Evolutionary conservation across 2,797 vertebrate species (phyloP), one percentile per base, ranked within the genome.

Genomic region (Phataginus tricuspis): DNA sequence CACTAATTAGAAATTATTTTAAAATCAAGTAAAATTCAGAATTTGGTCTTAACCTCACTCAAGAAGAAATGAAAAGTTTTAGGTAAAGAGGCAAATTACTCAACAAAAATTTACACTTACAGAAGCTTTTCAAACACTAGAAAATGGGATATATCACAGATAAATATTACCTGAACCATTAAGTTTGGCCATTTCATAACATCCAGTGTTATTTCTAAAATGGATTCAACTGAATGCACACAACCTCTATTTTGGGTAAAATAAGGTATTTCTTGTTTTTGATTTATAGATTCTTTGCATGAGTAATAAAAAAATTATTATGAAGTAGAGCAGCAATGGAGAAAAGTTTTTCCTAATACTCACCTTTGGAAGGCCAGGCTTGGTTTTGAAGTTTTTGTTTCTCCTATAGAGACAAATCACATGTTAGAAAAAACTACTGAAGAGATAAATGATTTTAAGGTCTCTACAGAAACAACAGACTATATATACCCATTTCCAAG

Each of bases 341-440:
- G 79, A 78, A 66, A 55, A 72, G 4, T 21, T 78, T 90, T 86
- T 53, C 53, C n/a, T 15, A 84, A 80, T 86, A 96, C 98, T 98
- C 98, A 99, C 99, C 99, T 99, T 99, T 3, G 99, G 99, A 96
- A 99, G 99, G 93, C 89, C 98, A 34, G 99, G 99, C 97, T 99
- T 99, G 29, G 98, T 98, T 98, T 99, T 99, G 98, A 99, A 99
- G 98, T 99, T 99, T 98, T 99, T 99, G 97, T 99, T 99, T 98
- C 99, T 98, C 99, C 99, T 99, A 98, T 83, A 96, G 89, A 98
- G 79, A 98, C 1, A 97, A 98, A 53, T 95, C 34, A 91, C 25
- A 74, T 57, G 68, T 97, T 85, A 96, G 72, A 92, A 88, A 88
- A 86, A 91, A 51, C 7, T 34, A 95, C 19, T 13, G 6, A 34